Base-by-base conservation (phyloP, 2,888 invertebrate genomes). In the Spilarctia lutea region DNA sequence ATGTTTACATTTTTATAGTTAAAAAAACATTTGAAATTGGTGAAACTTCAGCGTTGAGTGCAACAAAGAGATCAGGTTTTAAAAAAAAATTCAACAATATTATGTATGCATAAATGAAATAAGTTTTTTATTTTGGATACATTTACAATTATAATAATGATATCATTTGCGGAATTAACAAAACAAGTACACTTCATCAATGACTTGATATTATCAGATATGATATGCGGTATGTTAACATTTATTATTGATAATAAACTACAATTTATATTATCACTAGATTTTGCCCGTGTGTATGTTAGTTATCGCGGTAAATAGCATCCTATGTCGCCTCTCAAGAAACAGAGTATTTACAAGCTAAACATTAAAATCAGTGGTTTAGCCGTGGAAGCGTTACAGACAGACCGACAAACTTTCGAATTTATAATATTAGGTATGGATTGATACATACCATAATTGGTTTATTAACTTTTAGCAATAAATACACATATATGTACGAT, bases 141-240 rank as follows among this genome's bases (percentile, higher is more conserved):
- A 48, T 48, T 71, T 65, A 35, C 65, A 16, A n/a, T 63, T 39
- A 2, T 42, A 13, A 33, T 45, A 72, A 85, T 85, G 84, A 86
- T 86, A 68, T 82, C 91, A 11, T 94, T 94, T 83, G 83, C 88
- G 1, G 93, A 94, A 48, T 52, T 95, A 74, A 90, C 92, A 2
- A 90, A 89, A 74, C 90, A 92, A 88, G 90, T 94, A 10, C 90
- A 93, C 84, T 75, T 89, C 56, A 89, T 94, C 45, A 93, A 92
- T 75, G 94, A 94, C 82, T 83, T 93, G 60, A 94, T 95, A 80
- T 83, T 94, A 72, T 85, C 91, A 1, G 93, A 93, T 79, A 92
- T 94, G 90, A 86, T 87, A 71, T 91, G 84, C 75, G 92, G 94
- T 92, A 87, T 76, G 83, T 79, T 72, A 68, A 65, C 42, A 35